Evolutionary conservation across 2,888 invertebrate species (phyloP).

Genomic region (Mythimna loreyi): DNA sequence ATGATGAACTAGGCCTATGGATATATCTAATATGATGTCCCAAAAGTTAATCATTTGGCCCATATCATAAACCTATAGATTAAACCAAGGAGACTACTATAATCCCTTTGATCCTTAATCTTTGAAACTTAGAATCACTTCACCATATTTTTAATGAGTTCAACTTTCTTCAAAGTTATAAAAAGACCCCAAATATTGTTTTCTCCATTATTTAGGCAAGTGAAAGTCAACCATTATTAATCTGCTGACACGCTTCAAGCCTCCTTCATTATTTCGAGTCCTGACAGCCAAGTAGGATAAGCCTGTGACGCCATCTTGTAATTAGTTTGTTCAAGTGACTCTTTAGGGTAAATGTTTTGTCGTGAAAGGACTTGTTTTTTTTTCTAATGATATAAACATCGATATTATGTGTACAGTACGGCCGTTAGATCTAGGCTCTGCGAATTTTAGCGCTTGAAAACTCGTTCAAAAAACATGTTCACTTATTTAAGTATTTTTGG

Average conservation of each 20-base stretch:
- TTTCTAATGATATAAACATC: no score
- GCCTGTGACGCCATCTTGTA: conserved; percentile 28
- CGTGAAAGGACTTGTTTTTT: background rate
- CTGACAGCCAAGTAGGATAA: conserved; percentile 38
- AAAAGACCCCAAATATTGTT: background rate
- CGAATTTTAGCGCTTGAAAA: no score
- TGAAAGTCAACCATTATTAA: conserved; percentile 23
- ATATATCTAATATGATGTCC: no score
- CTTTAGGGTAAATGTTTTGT: background rate
- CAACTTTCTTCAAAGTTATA: background rate
- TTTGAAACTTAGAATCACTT: background rate
- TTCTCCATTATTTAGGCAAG: conserved; percentile 4
- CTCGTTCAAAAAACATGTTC: no score
- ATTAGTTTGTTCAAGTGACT: conserved; percentile 36
- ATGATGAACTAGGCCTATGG: no score
- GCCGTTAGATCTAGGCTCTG: no score
- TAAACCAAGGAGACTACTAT: no score
- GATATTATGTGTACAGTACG: no score
- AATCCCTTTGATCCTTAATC: background rate
- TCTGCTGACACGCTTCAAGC: conserved; percentile 26
- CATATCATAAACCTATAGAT: no score
- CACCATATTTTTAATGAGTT: background rate
- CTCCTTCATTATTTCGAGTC: conserved; percentile 41
- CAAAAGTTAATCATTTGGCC: no score
- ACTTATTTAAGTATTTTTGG: no score